These are phyloP conservation scores for Pseudochaenichthys georgianus DNA, from an alignment of 2,797 vertebrate genomes.

Conservation along the genomic window DNA sequence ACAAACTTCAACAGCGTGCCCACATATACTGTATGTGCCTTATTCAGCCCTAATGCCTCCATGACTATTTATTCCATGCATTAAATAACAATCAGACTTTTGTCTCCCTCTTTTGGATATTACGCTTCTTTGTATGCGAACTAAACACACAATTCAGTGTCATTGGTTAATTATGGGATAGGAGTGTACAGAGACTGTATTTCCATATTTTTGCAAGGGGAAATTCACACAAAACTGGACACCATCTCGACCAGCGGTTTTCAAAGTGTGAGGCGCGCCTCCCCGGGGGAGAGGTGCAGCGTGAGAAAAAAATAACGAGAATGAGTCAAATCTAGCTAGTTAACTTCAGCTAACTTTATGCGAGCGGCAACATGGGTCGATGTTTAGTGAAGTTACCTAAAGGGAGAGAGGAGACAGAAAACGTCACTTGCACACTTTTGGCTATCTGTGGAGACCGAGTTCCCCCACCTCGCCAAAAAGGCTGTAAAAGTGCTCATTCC, in stretches of 20 bases:
- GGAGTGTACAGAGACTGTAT: not conserved
- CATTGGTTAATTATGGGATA: slow-evolving; percentile 3
- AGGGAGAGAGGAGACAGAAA: no score
- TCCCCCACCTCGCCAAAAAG: no score
- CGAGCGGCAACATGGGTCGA: no score
- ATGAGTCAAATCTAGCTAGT: no score
- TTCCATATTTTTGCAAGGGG: slow-evolving; percentile 14
- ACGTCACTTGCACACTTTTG: no score
- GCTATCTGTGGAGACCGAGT: no score
- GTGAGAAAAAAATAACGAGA: no score
- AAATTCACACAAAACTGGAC: slow-evolving; percentile 16
- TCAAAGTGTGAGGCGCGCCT: no score
- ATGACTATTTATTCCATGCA: not conserved
- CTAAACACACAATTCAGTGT: not conserved
- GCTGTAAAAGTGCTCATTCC: no score
- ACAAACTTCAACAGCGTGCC: not conserved
- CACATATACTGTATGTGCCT: not conserved
- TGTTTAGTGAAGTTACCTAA: no score
- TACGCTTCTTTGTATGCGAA: not conserved
- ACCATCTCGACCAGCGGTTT: slow-evolving; percentile 1
- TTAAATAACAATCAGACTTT: not conserved
- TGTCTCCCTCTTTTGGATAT: not conserved
- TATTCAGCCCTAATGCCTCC: not conserved
- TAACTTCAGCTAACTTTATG: no score
- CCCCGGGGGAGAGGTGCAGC: no score